Evolutionary conservation across 2,888 invertebrate genomes (phyloP).

Genomic region (Amphipyra tragopoginis): DNA sequence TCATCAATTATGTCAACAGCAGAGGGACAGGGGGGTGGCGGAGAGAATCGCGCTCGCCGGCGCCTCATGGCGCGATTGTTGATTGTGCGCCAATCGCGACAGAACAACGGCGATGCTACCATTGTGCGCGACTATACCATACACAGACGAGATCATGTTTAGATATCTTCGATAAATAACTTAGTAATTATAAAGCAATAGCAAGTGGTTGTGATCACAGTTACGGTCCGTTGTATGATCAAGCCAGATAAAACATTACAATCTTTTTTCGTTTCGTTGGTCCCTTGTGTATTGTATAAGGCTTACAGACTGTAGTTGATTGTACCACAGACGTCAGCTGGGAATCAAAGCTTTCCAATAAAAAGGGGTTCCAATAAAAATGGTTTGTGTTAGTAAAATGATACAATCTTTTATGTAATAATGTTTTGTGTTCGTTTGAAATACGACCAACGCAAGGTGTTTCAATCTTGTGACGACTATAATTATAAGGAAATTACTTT

Average conservation of each 20-base stretch:
- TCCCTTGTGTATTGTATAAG: constrained; percentile 6
- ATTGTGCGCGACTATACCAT: constrained; percentile 32
- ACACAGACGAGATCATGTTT: constrained; percentile 21
- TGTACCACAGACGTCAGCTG: background rate
- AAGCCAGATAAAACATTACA: constrained; percentile 6
- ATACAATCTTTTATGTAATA: background rate
- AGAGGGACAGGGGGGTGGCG: background rate
- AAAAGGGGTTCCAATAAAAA: background rate
- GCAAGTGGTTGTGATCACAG: background rate
- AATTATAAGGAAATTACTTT: background rate
- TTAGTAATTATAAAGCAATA: constrained; percentile 17
- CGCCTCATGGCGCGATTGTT: constrained; percentile 37
- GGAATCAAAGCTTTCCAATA: background rate
- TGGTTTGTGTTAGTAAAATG: background rate
- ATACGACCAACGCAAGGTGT: background rate
- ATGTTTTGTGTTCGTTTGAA: background rate
- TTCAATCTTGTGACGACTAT: background rate
- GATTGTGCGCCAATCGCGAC: constrained; percentile 34
- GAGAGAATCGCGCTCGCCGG: constrained; percentile 2
- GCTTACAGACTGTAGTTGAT: background rate
- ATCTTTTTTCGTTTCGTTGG: background rate
- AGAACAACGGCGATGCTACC: constrained; percentile 7
- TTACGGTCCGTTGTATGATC: constrained; percentile 2
- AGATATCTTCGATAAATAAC: constrained; percentile 24
- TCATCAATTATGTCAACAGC: constrained; percentile 56